Evolutionary conservation across 2,797 vertebrate species (phyloP).

Genomic region (Echeneis naucrates): DNA sequence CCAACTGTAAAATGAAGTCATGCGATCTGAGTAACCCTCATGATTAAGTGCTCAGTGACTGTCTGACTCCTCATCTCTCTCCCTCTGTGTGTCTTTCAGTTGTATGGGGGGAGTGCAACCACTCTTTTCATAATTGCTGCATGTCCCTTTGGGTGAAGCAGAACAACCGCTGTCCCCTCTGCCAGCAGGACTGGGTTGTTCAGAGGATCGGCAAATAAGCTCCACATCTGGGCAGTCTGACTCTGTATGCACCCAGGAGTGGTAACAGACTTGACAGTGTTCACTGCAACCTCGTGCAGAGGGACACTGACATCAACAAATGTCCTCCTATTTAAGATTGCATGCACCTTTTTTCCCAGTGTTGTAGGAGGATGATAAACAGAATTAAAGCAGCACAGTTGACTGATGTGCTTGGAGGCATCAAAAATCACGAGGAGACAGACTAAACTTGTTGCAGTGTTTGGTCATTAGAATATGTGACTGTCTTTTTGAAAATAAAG

Average conservation of each 20-base stretch:
- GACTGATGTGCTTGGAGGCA: slow-evolving; percentile 18
- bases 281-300: slow-evolving; percentile 39
- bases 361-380: slow-evolving; percentile 46
- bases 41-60: not conserved
- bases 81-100: slow-evolving; percentile 80
- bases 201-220: slow-evolving; percentile 98
- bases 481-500: slow-evolving; percentile 68
- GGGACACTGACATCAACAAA: slow-evolving; percentile 23
- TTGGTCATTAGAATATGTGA: slow-evolving; percentile 62
- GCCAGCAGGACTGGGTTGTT: slow-evolving; percentile 99
- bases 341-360: slow-evolving; percentile 62
- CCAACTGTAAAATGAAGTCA: not conserved
- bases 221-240: slow-evolving; percentile 14
- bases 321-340: slow-evolving; percentile 51
- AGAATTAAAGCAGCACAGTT: slow-evolving; percentile 34
- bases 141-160: slow-evolving; percentile 99
- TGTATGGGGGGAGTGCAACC: slow-evolving; percentile 99
- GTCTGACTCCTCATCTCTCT: not conserved
- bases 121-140: slow-evolving; percentile 99
- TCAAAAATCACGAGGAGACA: slow-evolving; percentile 33
- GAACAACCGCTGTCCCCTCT: slow-evolving; percentile 98
- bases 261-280: slow-evolving; percentile 55
- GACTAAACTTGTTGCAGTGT: slow-evolving; percentile 46
- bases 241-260: slow-evolving; percentile 31
- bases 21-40: not conserved